phyloP scores from a whole-genome alignment of 2,888 invertebrate genomes.

The Napeogenes sylphis region DNA sequence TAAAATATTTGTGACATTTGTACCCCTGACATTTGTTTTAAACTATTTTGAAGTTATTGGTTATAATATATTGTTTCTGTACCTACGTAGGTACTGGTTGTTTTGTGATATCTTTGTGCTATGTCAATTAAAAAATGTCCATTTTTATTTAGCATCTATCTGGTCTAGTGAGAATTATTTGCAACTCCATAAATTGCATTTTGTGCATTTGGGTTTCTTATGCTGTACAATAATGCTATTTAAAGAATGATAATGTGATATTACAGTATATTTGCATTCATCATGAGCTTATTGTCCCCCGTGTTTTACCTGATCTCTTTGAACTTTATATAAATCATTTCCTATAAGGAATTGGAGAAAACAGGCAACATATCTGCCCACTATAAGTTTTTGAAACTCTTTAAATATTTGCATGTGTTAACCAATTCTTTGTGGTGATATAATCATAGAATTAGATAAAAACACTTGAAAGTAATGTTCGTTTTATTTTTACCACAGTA shows the following conservation, averaged over 20 bases:
- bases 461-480: slow-evolving; percentile 60
- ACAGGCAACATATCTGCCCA: slow-evolving; percentile 27
- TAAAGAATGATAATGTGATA: slow-evolving; percentile 38
- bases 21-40: slow-evolving; percentile 19
- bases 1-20: slow-evolving; percentile 20
- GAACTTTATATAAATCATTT: slow-evolving; percentile 63
- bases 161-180: slow-evolving; percentile 70
- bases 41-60: slow-evolving; percentile 13
- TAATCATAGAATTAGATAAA: slow-evolving; percentile 68
- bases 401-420: slow-evolving; percentile 26
- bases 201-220: slow-evolving; percentile 59
- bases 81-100: slow-evolving; percentile 43
- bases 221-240: slow-evolving; percentile 47
- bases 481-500: slow-evolving; percentile 36
- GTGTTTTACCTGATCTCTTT: slow-evolving; percentile 61
- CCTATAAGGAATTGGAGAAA: slow-evolving; percentile 58
- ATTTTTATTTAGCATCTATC: slow-evolving; percentile 67
- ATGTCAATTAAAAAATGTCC: slow-evolving; percentile 75
- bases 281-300: slow-evolving; percentile 59
- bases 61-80: slow-evolving; percentile 39
- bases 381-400: slow-evolving; percentile 21
- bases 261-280: slow-evolving; percentile 38
- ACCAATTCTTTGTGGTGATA: slow-evolving; percentile 60
- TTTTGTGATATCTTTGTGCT: slow-evolving; percentile 71
- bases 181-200: slow-evolving; percentile 67